Conservation (phyloP, 2,113 vertebrate genomes). For the Phrynocephalus versicolor region DNA sequence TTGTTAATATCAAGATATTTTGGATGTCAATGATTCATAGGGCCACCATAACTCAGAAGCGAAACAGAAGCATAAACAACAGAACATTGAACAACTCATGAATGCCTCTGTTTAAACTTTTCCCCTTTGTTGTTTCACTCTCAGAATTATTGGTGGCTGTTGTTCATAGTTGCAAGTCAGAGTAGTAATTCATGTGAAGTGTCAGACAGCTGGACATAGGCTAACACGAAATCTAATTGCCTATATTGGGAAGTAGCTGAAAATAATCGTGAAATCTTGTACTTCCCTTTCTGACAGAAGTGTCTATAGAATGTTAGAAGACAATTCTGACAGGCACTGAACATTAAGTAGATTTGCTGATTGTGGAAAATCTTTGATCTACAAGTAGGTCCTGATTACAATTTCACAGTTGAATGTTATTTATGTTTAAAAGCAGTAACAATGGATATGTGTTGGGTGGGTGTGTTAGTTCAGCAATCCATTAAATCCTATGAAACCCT, state of each 20-base stretch:
- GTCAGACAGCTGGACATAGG: background rate
- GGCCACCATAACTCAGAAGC: too few species aligned
- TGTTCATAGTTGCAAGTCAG: background rate
- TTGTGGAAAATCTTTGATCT: accelerated
- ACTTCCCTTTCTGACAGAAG: background rate
- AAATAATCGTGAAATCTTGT: background rate
- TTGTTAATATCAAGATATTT: too few species aligned
- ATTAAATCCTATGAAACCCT: background rate
- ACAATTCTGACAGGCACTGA: background rate
- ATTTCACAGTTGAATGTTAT: background rate
- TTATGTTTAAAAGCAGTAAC: background rate
- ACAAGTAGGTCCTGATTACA: background rate
- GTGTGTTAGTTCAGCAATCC: background rate
- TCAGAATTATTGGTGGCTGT: background rate
- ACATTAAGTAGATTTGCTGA: too few species aligned
- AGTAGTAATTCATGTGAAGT: background rate
- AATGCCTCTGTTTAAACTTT: background rate
- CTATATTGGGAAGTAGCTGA: background rate
- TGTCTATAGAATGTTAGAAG: background rate
- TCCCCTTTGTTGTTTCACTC: accelerated
- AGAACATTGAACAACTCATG: too few species aligned
- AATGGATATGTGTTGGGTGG: background rate
- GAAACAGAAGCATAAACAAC: too few species aligned
- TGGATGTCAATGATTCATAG: too few species aligned
- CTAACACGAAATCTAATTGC: background rate